phyloP scores from a whole-genome alignment of 1,140 invertebrate species.

The Leptinotarsa texana region DNA sequence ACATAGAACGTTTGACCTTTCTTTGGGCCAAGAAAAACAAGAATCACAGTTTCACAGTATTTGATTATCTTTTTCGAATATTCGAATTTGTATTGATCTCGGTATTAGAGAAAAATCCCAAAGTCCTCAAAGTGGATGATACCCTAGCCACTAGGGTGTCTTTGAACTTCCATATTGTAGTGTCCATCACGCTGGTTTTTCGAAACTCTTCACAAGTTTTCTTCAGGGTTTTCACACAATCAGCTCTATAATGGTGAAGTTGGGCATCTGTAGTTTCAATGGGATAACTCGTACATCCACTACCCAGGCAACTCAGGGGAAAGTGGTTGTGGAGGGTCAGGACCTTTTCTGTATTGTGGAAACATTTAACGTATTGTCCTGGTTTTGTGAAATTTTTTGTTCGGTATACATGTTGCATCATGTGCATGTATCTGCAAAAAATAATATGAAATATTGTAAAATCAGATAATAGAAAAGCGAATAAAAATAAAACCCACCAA shows the following conservation, averaged over 20 bases:
- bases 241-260: conserved; percentile 89
- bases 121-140: conserved; percentile 68
- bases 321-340: conserved; percentile 92
- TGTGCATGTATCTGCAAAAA: conserved; percentile 86
- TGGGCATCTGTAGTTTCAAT: conserved; percentile 84
- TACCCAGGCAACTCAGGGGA: conserved; percentile 83
- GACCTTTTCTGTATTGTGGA: conserved; percentile 88
- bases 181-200: conserved; percentile 81
- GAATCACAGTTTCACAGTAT: conserved; percentile 13
- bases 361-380: conserved; percentile 92
- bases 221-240: conserved; percentile 87
- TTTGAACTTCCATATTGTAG: conserved; percentile 86
- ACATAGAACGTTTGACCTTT: too few relatives aligned
- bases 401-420: conserved; percentile 90
- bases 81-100: conserved; percentile 26
- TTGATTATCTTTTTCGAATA: conserved; percentile 5
- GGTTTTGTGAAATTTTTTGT: conserved; percentile 91
- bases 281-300: conserved; percentile 83
- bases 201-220: conserved; percentile 83
- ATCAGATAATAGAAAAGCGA: too few relatives aligned
- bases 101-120: conserved; percentile 70
- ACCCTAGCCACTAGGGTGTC: conserved; percentile 72
- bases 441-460: too few relatives aligned
- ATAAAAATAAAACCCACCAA: too few relatives aligned
- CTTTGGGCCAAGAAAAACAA: conserved; percentile 1